Conservation (phyloP, 2,888 invertebrate genomes). For the Melanotus villosus region DNA sequence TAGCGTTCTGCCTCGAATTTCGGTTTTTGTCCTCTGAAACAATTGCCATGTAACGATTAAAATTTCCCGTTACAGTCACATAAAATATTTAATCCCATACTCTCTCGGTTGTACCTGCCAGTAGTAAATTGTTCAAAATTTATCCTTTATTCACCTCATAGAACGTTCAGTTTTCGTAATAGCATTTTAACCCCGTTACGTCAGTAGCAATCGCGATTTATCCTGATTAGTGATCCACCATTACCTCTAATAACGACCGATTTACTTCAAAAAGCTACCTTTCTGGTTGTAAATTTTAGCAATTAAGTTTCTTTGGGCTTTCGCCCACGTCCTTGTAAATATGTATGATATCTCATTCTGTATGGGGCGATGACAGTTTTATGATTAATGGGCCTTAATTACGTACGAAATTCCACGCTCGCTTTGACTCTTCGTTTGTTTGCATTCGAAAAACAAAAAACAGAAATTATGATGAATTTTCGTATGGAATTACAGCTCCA, state of each 20-base stretch:
- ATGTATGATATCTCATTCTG: constrained; percentile 14
- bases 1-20: not conserved
- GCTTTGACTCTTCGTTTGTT: not conserved
- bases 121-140: not conserved
- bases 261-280: not conserved
- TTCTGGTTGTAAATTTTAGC: too few species aligned
- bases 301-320: too few species aligned
- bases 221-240: constrained; percentile 26
- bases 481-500: too few species aligned
- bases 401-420: not conserved
- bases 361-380: constrained; percentile 3
- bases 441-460: not conserved
- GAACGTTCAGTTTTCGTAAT: not conserved
- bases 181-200: constrained; percentile 10
- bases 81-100: not conserved
- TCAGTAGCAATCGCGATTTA: constrained; percentile 20
- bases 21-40: not conserved
- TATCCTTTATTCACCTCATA: not conserved
- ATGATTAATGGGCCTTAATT: constrained; percentile 16
- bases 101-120: too few species aligned
- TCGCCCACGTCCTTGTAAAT: constrained; percentile 1
- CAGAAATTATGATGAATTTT: not conserved
- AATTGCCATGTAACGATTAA: not conserved
- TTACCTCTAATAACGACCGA: constrained; percentile 10
- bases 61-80: not conserved